A percentile compares a stretch with the other conserved stretches of the same genome.
phyloP scores from a whole-genome alignment of 53 echinoderm and acorn worm species.

The Astropecten irregularis region DNA sequence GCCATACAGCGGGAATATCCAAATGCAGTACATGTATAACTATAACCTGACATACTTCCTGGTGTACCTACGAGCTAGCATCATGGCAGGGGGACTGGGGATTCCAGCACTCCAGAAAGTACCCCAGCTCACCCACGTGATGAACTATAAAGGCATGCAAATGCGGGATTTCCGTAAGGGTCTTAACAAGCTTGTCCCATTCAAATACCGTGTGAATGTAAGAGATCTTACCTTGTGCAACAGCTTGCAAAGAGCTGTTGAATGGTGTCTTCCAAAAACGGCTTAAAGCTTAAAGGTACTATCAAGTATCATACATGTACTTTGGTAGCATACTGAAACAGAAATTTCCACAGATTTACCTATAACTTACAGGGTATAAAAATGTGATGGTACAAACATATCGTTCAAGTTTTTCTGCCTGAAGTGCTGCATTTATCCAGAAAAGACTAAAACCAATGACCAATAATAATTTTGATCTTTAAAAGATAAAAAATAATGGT shows the following conservation, averaged over 20 bases:
- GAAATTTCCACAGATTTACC: too few relatives aligned
- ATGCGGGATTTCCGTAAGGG: slow-evolving; percentile 41
- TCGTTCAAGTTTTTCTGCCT: too few relatives aligned
- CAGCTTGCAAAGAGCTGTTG: neutral
- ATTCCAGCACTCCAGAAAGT: neutral
- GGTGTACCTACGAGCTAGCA: neutral
- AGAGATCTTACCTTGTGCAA: slow-evolving; percentile 6
- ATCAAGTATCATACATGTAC: too few relatives aligned
- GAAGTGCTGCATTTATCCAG: too few relatives aligned
- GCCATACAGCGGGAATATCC: neutral
- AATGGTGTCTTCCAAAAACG: slow-evolving; percentile 35
- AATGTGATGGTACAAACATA: too few relatives aligned
- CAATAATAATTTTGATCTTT: too few relatives aligned
- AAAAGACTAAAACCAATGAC: too few relatives aligned
- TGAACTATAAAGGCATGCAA: neutral
- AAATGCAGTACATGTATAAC: neutral
- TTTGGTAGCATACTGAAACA: too few relatives aligned
- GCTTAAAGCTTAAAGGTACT: too few relatives aligned
- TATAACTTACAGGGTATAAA: too few relatives aligned
- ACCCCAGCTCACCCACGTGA: neutral
- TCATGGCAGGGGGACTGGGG: slow-evolving; percentile 22
- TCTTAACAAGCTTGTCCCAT: slow-evolving; percentile 36
- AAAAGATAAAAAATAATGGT: too few relatives aligned
- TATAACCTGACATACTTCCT: slow-evolving; percentile 2
- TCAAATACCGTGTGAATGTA: slow-evolving; percentile 18